A percentile compares a stretch with the other conserved stretches of the same genome.
These are phyloP conservation scores for Catharus bicknelli DNA, from an alignment of 2,113 vertebrate genomes.

Conservation along the genomic window DNA sequence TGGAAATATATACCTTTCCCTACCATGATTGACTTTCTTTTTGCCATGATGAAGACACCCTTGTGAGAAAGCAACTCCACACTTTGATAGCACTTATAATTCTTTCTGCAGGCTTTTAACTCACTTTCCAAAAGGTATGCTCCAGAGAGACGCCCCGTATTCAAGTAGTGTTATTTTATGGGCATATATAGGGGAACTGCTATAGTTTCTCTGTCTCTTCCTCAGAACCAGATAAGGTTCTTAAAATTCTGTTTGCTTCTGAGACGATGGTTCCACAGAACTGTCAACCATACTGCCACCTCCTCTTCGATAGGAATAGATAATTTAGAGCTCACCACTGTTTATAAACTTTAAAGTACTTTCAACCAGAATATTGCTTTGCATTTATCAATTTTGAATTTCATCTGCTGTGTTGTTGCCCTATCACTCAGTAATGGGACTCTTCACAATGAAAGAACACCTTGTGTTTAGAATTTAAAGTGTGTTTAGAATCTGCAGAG, in stretches of 20 bases:
- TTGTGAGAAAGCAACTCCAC: background rate
- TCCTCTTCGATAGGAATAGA: background rate
- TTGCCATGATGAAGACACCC: background rate
- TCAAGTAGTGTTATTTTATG: background rate
- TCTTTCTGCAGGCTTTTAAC: background rate
- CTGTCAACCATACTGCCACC: background rate
- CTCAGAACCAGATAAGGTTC: background rate
- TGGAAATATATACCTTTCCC: background rate
- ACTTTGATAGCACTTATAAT: background rate
- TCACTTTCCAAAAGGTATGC: background rate
- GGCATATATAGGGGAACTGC: background rate
- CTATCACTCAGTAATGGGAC: background rate
- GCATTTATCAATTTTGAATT: constrained; percentile 27
- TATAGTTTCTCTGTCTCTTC: background rate
- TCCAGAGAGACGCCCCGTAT: background rate
- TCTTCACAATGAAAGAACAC: background rate
- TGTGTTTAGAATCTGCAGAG: background rate
- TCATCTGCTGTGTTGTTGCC: background rate
- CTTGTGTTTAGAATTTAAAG: background rate
- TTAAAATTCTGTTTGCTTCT: background rate
- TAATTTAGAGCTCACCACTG: background rate
- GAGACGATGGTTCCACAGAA: background rate
- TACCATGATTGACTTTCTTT: background rate
- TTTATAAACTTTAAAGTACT: constrained; percentile 1
- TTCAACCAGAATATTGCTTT: background rate